phyloP scores from a whole-genome alignment of 2,113 vertebrate genomes.

The Sylvilagus bachmani region DNA sequence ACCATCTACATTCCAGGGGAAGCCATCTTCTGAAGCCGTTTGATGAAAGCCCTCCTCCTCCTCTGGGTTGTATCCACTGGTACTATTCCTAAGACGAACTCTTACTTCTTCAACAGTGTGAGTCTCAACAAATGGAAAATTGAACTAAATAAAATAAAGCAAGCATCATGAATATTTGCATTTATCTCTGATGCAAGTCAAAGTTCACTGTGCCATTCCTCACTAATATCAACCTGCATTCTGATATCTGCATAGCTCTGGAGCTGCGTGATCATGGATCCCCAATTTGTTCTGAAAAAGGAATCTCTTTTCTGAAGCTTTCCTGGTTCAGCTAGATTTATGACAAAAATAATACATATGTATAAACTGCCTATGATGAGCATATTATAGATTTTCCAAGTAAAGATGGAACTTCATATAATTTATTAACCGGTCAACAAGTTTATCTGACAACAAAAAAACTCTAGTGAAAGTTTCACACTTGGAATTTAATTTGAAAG shows the following conservation, averaged over 20 bases:
- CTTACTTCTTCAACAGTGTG: conserved; percentile 90
- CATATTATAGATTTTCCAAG: background rate
- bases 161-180: background rate
- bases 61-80: conserved; percentile 64
- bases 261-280: background rate
- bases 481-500: conserved; percentile 36
- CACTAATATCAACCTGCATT: background rate
- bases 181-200: conserved; percentile 8
- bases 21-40: conserved; percentile 83
- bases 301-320: background rate
- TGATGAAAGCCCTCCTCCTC: conserved; percentile 64
- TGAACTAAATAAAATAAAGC: conserved; percentile 89
- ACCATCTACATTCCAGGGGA: conserved; percentile 93
- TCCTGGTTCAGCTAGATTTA: background rate
- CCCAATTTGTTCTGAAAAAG: background rate
- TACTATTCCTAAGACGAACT: conserved; percentile 80
- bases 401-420: background rate
- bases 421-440: background rate
- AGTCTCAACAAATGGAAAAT: conserved; percentile 93
- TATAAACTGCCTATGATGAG: background rate
- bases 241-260: background rate
- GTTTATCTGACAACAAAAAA: background rate
- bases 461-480: background rate
- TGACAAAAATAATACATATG: background rate
- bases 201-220: background rate